Evolutionary conservation across 2,888 invertebrate genomes (phyloP).

Genomic region (Cephus runcator): DNA sequence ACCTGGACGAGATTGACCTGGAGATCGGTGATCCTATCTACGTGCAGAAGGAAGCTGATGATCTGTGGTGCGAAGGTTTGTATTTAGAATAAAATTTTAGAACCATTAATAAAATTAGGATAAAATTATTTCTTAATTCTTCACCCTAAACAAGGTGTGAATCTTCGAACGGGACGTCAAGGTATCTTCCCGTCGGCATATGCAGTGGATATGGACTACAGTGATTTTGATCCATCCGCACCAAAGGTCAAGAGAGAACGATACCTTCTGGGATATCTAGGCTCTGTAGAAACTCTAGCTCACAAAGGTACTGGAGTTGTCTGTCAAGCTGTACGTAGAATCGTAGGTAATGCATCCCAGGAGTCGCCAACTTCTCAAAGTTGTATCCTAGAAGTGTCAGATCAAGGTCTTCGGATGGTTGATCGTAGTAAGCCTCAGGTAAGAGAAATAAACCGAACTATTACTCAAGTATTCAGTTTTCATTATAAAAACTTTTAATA

Average conservation of each 20-base stretch:
- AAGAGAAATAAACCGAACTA: slow-evolving; percentile 47
- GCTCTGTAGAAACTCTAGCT: slow-evolving; percentile 94
- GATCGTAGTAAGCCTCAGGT: slow-evolving; percentile 85
- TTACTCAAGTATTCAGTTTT: slow-evolving; percentile 2
- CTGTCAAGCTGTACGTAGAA: slow-evolving; percentile 90
- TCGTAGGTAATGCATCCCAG: slow-evolving; percentile 76
- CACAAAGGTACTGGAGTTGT: slow-evolving; percentile 98
- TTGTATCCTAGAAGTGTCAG: slow-evolving; percentile 94
- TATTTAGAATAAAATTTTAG: background rate
- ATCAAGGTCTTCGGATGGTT: slow-evolving; percentile 95
- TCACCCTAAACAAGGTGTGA: slow-evolving; percentile 75
- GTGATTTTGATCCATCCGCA: slow-evolving; percentile 91
- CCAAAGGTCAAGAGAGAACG: slow-evolving; percentile 87
- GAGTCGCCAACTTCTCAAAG: slow-evolving; percentile 80
- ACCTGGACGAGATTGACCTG: slow-evolving; percentile 94
- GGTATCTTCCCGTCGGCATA: slow-evolving; percentile 98
- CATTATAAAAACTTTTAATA: slow-evolving; percentile 13
- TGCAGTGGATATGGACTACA: slow-evolving; percentile 96
- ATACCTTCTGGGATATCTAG: slow-evolving; percentile 92
- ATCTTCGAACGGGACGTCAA: slow-evolving; percentile 90
- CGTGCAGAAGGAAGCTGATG: slow-evolving; percentile 95
- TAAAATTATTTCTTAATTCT: background rate
- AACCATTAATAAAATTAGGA: background rate
- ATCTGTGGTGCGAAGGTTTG: slow-evolving; percentile 96
- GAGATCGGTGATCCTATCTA: slow-evolving; percentile 98